Base-by-base conservation (phyloP, 1,140 invertebrate species). In the Hyposmocoma kahamanoa region DNA sequence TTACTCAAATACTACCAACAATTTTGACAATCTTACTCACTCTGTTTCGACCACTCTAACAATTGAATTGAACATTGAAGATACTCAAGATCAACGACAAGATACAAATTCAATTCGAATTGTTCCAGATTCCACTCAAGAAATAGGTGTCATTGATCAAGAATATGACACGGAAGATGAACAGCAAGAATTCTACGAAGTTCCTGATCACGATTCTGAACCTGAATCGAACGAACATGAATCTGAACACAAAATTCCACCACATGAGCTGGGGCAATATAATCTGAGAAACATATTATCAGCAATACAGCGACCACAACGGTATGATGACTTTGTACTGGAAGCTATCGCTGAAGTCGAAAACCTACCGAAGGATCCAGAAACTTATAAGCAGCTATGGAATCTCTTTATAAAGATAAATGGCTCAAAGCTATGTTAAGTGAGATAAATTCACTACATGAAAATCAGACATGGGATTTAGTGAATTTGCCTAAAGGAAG, bases 401-500 rank as follows among this genome's bases (percentile, higher is more conserved):
- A 42, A 20, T 22, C 19, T 1, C 47, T 26, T 22, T 21, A 46
- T n/a, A 46, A 38, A n/a, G 19, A 32, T n/a, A 34, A 62, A 38
- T 63, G 60, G 56, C 32, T 39, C 11, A 13, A 42, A 41, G 62
- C 59, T 8, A 65, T 65, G 55, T 17, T 59, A 22, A 47, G 44
- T 13, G 59, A 65, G 47, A 53, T 59, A 15, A 26, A 30, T 3
- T 45, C 62, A 8, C 22, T 65, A 9, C 20, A 34, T 21, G 11
- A 50, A 18, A 47, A 42, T 15, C 9, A 45, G 15, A 44, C 42
- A 8, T 76, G 73, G 66, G 42, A 54, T 20, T 18, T 76, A 22
- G 46, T 59, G 8, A 42, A 62, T 13, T 32, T 62, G 51, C 73
- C 63, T n/a, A 22, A 53, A 44, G 50, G 55, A 32, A 42, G 62